phyloP scores from a whole-genome alignment of 2,797 vertebrate species.

The Hydrocynus forskahlii region DNA sequence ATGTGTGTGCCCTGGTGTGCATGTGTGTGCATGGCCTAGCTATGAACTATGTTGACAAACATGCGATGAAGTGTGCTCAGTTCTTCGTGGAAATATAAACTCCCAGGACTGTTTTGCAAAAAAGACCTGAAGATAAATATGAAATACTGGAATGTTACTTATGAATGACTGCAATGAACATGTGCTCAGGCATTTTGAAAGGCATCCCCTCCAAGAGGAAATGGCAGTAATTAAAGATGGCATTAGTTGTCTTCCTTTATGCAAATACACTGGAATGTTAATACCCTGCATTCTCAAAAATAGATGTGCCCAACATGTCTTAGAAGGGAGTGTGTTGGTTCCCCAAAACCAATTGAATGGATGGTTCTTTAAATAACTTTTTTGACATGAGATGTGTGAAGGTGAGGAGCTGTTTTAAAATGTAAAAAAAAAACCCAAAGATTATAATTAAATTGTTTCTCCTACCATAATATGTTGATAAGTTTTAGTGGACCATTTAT shows the following conservation, averaged over 20 bases:
- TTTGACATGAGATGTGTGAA: background rate
- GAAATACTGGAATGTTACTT: constrained; percentile 1
- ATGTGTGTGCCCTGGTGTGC: constrained; percentile 29
- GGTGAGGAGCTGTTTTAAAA: background rate
- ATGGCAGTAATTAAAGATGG: background rate
- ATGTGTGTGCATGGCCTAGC: constrained; percentile 59
- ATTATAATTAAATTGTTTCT: background rate
- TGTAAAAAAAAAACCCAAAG: background rate
- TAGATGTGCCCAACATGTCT: too few relatives aligned
- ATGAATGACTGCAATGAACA: too few relatives aligned
- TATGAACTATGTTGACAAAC: constrained; percentile 65
- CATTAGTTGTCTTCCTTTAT: background rate
- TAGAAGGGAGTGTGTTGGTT: too few relatives aligned
- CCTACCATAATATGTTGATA: background rate
- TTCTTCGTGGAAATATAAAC: constrained; percentile 9
- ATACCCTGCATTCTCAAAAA: background rate
- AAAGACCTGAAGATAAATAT: background rate
- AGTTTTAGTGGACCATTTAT: background rate
- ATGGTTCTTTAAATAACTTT: too few relatives aligned
- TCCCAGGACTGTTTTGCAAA: background rate
- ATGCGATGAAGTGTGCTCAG: constrained; percentile 38
- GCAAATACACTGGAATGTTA: background rate
- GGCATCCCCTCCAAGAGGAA: too few relatives aligned
- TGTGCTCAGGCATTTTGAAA: too few relatives aligned
- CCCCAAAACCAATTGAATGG: too few relatives aligned